These are phyloP conservation scores for Sinosuthora webbiana DNA, from an alignment of 2,113 vertebrate genomes.

Conservation along the genomic window DNA sequence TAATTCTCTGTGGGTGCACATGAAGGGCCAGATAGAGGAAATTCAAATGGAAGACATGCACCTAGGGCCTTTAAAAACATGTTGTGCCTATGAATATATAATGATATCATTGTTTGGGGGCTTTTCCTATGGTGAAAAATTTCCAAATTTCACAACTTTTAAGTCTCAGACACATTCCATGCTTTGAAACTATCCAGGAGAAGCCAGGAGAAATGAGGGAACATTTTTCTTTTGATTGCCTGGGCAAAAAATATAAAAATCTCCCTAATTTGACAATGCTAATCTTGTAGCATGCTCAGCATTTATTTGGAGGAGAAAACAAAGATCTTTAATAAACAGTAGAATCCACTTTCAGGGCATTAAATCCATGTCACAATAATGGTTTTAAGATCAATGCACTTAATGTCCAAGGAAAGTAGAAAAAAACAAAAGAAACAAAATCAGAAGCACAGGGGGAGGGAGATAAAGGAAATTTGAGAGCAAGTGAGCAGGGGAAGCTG, in stretches of 20 bases:
- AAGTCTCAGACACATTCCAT: neutral
- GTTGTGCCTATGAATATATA: neutral
- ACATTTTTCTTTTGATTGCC: neutral
- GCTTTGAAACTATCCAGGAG: neutral
- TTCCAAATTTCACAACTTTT: neutral
- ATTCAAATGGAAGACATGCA: neutral
- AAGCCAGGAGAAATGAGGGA: neutral
- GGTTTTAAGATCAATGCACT: neutral
- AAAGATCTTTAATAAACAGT: neutral
- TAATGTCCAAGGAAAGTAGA: neutral
- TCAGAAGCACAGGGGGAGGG: fast-evolving
- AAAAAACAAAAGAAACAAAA: neutral
- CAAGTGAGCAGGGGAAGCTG: neutral
- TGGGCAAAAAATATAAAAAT: neutral
- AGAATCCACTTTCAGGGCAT: neutral
- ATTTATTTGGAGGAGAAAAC: neutral
- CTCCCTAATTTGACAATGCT: neutral
- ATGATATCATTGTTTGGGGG: fast-evolving
- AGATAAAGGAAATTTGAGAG: neutral
- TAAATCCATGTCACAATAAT: neutral
- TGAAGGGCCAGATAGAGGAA: neutral
- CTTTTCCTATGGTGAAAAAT: neutral
- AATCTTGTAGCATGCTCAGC: fast-evolving
- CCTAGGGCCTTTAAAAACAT: neutral
- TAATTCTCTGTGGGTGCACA: neutral